These are phyloP conservation scores for Ruditapes philippinarum DNA, from an alignment of 1,140 invertebrate genomes.

Conservation along the genomic window DNA sequence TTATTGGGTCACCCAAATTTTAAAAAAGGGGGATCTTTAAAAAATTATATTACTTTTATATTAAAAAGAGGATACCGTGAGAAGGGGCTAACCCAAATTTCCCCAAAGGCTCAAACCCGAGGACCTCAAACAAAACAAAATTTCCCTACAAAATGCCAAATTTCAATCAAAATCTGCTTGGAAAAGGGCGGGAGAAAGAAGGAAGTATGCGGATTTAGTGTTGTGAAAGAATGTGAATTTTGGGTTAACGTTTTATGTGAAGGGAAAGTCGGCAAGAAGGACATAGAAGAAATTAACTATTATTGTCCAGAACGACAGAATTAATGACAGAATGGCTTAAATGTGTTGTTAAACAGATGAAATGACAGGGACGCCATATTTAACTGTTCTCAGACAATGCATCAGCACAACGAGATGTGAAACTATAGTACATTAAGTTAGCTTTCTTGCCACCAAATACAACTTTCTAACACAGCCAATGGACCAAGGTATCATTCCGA, in stretches of 20 bases:
- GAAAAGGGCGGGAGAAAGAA: neutral
- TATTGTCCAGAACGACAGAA: neutral
- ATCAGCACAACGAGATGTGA: neutral
- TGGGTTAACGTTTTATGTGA: neutral
- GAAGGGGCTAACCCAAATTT: no score
- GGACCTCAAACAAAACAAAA: neutral
- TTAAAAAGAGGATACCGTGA: no score
- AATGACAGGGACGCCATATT: neutral
- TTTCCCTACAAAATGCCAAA: neutral
- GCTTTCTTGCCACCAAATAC: constrained; percentile 66
- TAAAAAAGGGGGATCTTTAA: neutral
- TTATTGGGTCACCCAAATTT: no score
- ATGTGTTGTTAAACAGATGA: neutral
- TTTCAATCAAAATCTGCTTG: neutral
- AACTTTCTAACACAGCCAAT: constrained; percentile 70
- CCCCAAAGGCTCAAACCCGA: no score
- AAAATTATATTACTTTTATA: no score
- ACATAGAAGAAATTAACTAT: neutral
- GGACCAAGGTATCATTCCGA: constrained; percentile 73
- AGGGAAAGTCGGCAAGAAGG: neutral
- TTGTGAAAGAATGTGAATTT: neutral
- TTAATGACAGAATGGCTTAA: neutral
- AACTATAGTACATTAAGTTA: neutral
- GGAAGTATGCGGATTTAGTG: neutral
- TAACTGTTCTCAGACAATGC: no score